These are phyloP conservation scores for Eptesicus fuscus DNA, from an alignment of 2,113 vertebrate species.

Conservation along the genomic window DNA sequence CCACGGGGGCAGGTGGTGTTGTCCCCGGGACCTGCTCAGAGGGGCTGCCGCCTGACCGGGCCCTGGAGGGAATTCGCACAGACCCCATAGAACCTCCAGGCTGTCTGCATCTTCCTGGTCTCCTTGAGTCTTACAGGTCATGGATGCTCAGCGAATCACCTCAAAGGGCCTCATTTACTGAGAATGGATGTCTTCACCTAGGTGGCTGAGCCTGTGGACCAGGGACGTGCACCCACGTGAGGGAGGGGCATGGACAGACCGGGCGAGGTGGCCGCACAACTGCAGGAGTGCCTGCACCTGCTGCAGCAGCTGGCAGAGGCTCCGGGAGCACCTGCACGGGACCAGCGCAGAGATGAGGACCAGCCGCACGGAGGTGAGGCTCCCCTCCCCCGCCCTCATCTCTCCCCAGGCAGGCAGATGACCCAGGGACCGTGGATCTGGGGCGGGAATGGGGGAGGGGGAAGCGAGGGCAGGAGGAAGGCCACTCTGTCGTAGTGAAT, in stretches of 20 bases:
- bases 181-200: background rate
- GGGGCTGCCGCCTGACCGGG: background rate
- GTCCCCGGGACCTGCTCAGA: background rate
- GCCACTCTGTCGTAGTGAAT: conserved; percentile 87
- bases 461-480: conserved; percentile 72
- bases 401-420: conserved; percentile 69
- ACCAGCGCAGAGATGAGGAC: conserved; percentile 52
- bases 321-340: background rate
- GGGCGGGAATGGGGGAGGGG: conserved; percentile 78
- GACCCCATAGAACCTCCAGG: background rate
- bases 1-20: background rate
- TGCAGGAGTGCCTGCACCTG: background rate
- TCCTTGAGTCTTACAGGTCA: background rate
- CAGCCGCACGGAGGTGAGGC: conserved; percentile 85
- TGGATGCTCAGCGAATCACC: background rate
- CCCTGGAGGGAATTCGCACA: background rate
- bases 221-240: background rate
- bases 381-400: conserved; percentile 74
- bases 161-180: background rate
- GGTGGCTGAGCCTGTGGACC: background rate
- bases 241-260: background rate
- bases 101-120: background rate
- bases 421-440: conserved; percentile 76
- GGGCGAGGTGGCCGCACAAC: background rate
- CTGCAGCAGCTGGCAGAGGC: background rate